These are phyloP conservation scores for Hecatera dysodea DNA, from an alignment of 2,888 invertebrate species.

Conservation along the genomic window DNA sequence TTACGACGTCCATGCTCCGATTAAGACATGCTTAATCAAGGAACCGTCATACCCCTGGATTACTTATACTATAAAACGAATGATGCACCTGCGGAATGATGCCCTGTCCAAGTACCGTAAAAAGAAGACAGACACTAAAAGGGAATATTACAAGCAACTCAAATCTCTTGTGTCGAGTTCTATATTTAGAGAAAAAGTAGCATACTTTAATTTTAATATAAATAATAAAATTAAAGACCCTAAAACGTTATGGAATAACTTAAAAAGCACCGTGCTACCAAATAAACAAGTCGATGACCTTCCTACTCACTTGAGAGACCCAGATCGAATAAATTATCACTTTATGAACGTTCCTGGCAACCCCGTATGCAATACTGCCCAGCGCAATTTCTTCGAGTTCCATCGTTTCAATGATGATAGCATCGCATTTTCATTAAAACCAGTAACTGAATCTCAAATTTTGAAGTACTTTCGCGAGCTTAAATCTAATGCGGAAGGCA, in stretches of 20 bases:
- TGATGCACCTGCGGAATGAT: neutral
- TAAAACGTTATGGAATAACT: neutral
- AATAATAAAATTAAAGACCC: neutral
- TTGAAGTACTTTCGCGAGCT: neutral
- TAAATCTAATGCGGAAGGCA: neutral
- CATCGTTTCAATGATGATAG: neutral
- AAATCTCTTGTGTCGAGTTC: too few species aligned
- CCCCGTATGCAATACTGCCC: too few species aligned
- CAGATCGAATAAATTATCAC: too few species aligned
- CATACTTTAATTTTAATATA: neutral
- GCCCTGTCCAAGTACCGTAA: neutral
- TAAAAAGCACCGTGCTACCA: neutral
- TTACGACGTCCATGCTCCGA: too few species aligned
- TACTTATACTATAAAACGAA: neutral
- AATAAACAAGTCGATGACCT: too few species aligned
- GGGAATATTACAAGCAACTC: neutral
- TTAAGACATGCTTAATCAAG: too few species aligned
- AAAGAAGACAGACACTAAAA: neutral
- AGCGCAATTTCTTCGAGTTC: too few species aligned
- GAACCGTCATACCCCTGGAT: neutral
- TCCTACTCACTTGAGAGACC: too few species aligned
- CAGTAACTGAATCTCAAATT: neutral
- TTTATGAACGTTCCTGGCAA: too few species aligned
- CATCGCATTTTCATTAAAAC: neutral
- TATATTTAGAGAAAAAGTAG: neutral